These are phyloP conservation scores for Nomada fucata DNA, from an alignment of 2,888 invertebrate genomes.

Conservation along the genomic window DNA sequence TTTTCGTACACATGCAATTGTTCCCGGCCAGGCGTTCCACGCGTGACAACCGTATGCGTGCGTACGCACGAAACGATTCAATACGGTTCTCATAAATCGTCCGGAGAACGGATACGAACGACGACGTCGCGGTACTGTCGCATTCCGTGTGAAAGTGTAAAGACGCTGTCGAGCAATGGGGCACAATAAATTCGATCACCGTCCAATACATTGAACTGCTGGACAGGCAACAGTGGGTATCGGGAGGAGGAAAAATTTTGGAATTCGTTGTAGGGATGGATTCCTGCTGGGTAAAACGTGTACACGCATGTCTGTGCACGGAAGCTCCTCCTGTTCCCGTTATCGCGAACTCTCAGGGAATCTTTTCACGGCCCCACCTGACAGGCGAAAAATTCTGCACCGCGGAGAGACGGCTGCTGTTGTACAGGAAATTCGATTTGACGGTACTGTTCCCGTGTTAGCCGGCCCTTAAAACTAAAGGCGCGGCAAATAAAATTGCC, in stretches of 20 bases:
- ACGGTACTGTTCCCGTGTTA: not conserved
- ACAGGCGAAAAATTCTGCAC: not conserved
- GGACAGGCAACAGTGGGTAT: not conserved
- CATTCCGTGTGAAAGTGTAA: constrained; percentile 12
- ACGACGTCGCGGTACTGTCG: constrained; percentile 37
- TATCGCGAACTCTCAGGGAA: not conserved
- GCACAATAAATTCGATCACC: constrained; percentile 45
- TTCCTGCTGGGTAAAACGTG: too few species aligned
- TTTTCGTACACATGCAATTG: not conserved
- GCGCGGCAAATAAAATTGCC: constrained; percentile 24
- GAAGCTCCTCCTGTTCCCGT: not conserved
- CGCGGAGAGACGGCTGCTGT: not conserved
- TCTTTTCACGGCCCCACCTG: too few species aligned
- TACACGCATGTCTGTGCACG: too few species aligned
- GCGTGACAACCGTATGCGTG: not conserved
- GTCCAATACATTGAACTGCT: constrained; percentile 15
- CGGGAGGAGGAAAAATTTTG: constrained; percentile 16
- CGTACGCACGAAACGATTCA: not conserved
- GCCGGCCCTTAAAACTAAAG: not conserved
- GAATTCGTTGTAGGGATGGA: not conserved
- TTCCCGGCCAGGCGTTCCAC: not conserved
- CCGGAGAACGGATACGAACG: constrained; percentile 15
- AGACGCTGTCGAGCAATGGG: not conserved
- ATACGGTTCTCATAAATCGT: constrained; percentile 39
- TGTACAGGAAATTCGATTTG: constrained; percentile 13